Percentiles rank a stretch among this genome's conserved stretches.
phyloP scores from a whole-genome alignment of 2,888 invertebrate genomes.

The Xanthorhoe designata region DNA sequence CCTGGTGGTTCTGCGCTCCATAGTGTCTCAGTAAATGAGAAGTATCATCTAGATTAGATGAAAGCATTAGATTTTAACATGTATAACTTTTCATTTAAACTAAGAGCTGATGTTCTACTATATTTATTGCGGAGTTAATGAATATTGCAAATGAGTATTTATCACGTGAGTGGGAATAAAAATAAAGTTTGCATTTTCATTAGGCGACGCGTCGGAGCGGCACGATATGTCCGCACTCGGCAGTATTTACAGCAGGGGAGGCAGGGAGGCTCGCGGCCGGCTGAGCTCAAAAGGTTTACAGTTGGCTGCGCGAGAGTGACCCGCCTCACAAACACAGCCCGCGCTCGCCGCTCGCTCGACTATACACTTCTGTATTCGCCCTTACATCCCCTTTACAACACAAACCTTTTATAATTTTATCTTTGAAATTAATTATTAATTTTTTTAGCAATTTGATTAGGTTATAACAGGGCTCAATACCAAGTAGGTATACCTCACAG shows the following conservation, averaged over 20 bases:
- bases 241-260: slow-evolving; percentile 62
- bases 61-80: no score
- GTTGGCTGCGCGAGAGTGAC: slow-evolving; percentile 84
- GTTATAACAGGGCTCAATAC: slow-evolving; percentile 19
- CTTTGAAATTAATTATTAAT: slow-evolving; percentile 50
- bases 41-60: no score
- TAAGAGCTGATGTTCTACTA: background rate
- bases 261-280: slow-evolving; percentile 65
- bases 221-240: slow-evolving; percentile 73
- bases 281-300: slow-evolving; percentile 83
- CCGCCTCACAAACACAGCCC: slow-evolving; percentile 81
- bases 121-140: slow-evolving; percentile 13
- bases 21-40: background rate
- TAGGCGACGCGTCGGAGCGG: slow-evolving; percentile 82
- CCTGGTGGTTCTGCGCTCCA: no score
- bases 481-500: background rate
- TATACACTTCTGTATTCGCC: slow-evolving; percentile 67
- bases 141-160: slow-evolving; percentile 59
- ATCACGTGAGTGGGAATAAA: slow-evolving; percentile 62
- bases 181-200: slow-evolving; percentile 82
- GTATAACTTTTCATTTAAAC: no score
- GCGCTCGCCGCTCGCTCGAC: slow-evolving; percentile 59
- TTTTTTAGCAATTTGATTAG: slow-evolving; percentile 40
- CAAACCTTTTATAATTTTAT: slow-evolving; percentile 54
- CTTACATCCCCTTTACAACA: slow-evolving; percentile 65